Evolutionary conservation across 2,797 vertebrate species (phyloP), one percentile per base, ranked within the genome.

Genomic region (Gadopsis bispinosus): DNA sequence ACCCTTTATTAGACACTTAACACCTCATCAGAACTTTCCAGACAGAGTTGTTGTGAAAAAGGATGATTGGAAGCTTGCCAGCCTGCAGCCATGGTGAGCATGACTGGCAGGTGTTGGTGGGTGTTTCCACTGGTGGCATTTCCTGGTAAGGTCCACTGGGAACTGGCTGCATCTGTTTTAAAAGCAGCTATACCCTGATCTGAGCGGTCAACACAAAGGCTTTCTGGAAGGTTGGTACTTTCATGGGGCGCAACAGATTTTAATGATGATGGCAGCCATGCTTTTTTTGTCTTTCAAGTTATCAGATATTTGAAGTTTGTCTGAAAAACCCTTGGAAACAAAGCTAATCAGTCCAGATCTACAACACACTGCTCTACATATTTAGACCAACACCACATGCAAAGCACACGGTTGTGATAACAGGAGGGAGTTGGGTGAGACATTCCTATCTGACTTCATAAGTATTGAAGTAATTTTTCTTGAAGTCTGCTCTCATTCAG

Each of bases 11-110:
- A 90, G 76, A 90, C 84, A 91, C 90, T 95, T 95, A 94, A 87
- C 95, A 96, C 95, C 91, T 95, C 92, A 95, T 95, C 93, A 95
- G 77, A 84, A 87, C 70, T 89, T 91, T 90, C 92, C 95, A 95
- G 90, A 93, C 91, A 90, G 87, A 81, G 68, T 79, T 73, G 74
- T 70, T 89, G 87, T 86, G 83, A 89, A 92, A 77, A 83, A 63
- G 26, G 61, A 73, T 43, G 71, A 74, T 59, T 93, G 93, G 91
- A 92, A 62, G 63, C 69, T 74, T 80, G 90, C 93, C 89, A 91
- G 86, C 70, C 86, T 77, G 77, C 85, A 93, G 91, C 89, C 80
- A 85, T 39, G 74, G 77, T 77, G 77, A 85, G 69, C 63, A 58
- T 65, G 75, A 88, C 69, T 71, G 73, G 83, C 91, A 92, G 88